Evolutionary conservation across 2,113 vertebrate species (phyloP).

Genomic region (Heterotis niloticus): DNA sequence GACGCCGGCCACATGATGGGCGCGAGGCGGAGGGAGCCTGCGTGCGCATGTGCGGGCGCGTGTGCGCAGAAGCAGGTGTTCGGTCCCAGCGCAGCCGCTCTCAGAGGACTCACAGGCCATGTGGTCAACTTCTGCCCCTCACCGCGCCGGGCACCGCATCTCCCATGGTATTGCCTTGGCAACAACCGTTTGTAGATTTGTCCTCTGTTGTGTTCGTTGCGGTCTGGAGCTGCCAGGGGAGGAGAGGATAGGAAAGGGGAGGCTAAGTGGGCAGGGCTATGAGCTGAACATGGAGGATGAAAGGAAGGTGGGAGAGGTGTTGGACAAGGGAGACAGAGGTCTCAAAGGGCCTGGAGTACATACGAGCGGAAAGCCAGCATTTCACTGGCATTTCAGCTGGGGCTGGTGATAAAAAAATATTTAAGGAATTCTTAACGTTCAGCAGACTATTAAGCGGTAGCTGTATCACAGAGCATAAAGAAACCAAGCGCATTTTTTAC

Average conservation of each 20-base stretch:
- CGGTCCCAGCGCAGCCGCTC: slow-evolving; percentile 38
- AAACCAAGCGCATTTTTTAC: too few species aligned
- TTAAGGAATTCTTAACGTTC: too few species aligned
- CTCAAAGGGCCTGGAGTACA: background rate
- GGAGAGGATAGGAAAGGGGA: slow-evolving; percentile 9
- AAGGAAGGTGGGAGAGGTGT: background rate
- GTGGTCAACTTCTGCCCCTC: slow-evolving; percentile 36
- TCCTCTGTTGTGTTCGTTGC: slow-evolving; percentile 32
- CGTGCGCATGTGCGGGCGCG: slow-evolving; percentile 28
- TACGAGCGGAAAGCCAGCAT: background rate
- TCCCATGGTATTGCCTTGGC: slow-evolving; percentile 27
- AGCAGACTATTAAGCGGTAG: background rate
- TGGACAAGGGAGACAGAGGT: background rate
- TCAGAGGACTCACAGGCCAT: slow-evolving; percentile 41
- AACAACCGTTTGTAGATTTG: slow-evolving; percentile 26
- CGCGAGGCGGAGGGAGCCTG: slow-evolving; percentile 17
- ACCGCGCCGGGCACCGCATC: slow-evolving; percentile 8
- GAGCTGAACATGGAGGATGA: background rate
- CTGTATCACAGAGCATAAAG: too few species aligned
- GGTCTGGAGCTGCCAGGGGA: slow-evolving; percentile 30
- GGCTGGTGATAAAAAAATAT: background rate
- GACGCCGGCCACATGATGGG: background rate
- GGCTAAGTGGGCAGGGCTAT: background rate
- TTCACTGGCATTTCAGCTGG: background rate
- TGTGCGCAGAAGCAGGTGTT: slow-evolving; percentile 44